phyloP scores from a whole-genome alignment of 2,797 vertebrate species.

The Lepilemur septentrionalis region DNA sequence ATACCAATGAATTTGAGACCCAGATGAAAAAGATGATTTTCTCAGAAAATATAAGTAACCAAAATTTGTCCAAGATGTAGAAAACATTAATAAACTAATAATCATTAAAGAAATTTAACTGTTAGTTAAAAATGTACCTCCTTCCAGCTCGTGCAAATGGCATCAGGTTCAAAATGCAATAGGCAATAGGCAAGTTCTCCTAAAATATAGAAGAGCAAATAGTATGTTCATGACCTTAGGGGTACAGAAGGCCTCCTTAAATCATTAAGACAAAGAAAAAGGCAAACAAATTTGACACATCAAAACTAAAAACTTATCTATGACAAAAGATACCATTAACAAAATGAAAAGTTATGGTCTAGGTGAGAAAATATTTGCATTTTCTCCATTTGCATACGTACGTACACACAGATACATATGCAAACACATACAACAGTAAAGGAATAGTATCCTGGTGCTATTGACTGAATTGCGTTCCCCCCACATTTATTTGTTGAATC shows the following conservation, averaged over 20 bases:
- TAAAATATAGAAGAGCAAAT: neutral
- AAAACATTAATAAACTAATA: neutral
- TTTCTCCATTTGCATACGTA: neutral
- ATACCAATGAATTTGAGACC: slow-evolving; percentile 13
- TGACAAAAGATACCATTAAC: neutral
- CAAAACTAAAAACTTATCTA: neutral
- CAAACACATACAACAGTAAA: neutral
- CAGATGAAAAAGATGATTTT: slow-evolving; percentile 5
- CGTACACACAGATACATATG: neutral
- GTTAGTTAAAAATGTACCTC: neutral
- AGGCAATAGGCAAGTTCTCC: neutral
- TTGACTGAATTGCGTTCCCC: neutral
- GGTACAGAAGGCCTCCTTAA: neutral
- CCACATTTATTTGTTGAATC: neutral
- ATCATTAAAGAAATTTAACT: slow-evolving; percentile 12
- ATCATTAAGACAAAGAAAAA: neutral
- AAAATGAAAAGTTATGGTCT: neutral
- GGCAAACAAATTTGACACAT: neutral
- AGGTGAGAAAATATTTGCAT: neutral
- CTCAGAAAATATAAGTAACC: neutral
- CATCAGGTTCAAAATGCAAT: neutral
- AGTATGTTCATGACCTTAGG: neutral
- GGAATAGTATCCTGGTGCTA: neutral
- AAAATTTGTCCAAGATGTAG: neutral
- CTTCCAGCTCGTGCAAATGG: neutral